Conservation (phyloP, 1,140 invertebrate species). For the Archegozetes longisetosus region DNA sequence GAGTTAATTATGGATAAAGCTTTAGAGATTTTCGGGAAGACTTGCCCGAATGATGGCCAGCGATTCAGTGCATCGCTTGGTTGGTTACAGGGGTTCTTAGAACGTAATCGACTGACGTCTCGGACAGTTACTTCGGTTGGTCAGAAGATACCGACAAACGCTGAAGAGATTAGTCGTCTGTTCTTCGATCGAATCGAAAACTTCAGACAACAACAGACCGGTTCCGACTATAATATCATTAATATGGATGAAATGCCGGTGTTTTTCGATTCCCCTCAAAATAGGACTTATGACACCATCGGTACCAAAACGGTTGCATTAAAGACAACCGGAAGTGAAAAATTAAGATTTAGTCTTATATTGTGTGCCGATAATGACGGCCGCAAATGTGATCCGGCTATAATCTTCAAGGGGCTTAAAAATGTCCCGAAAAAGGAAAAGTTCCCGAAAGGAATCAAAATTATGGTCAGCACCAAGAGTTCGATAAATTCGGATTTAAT, state of each 20-base stretch:
- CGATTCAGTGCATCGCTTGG: neutral
- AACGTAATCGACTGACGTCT: neutral
- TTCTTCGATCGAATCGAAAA: neutral
- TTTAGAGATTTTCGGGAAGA: neutral
- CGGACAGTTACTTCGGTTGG: neutral
- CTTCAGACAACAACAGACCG: neutral
- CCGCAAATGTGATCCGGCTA: constrained; percentile 8
- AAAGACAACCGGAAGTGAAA: constrained; percentile 15
- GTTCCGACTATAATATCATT: neutral
- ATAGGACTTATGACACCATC: constrained; percentile 11
- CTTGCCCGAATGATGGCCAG: neutral
- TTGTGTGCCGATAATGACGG: constrained; percentile 5
- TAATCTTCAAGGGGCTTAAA: constrained; percentile 13
- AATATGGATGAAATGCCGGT: constrained; percentile 18
- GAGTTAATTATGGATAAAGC: neutral
- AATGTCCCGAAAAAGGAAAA: constrained; percentile 6
- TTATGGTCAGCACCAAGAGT: neutral
- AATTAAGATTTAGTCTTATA: constrained; percentile 11
- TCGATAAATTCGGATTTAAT: constrained; percentile 1
- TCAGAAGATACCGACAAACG: constrained; percentile 3
- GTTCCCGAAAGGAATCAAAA: constrained; percentile 5
- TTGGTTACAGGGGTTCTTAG: neutral
- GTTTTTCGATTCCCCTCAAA: constrained; percentile 13
- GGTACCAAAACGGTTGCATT: constrained; percentile 10
- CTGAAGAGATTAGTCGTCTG: neutral